Evolutionary conservation across 2,797 vertebrate species (phyloP).

Genomic region (Setipinna tenuifilis): DNA sequence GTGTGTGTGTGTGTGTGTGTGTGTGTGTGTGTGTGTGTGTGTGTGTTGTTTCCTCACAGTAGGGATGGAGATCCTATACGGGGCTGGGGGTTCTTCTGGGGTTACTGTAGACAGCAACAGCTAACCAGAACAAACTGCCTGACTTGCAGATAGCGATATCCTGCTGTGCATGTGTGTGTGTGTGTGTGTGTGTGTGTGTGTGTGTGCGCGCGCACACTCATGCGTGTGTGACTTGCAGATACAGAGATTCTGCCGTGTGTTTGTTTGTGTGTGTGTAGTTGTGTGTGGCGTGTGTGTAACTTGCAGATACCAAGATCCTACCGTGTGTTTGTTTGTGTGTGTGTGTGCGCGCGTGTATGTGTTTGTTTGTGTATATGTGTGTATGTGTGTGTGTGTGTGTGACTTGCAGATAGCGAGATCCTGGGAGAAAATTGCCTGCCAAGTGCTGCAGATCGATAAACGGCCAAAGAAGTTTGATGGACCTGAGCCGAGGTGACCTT

Average conservation of each 20-base stretch:
- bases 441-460: background rate
- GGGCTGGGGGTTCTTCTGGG: background rate
- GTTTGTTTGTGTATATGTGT: constrained; percentile 16
- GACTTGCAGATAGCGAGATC: constrained; percentile 10
- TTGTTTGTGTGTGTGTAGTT: too few species aligned
- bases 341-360: background rate
- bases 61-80: too few species aligned
- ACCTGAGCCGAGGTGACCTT: background rate
- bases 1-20: constrained; percentile 18
- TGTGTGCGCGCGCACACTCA: too few species aligned
- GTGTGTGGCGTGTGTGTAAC: too few species aligned
- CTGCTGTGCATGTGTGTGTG: too few species aligned
- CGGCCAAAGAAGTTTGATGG: background rate
- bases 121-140: background rate
- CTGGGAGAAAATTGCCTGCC: background rate
- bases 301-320: too few species aligned
- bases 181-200: too few species aligned
- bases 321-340: background rate
- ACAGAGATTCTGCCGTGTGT: too few species aligned
- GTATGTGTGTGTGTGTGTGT: background rate
- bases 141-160: background rate
- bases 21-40: constrained; percentile 6
- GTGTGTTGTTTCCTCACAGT: background rate
- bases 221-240: too few species aligned
- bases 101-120: background rate